Conservation (phyloP, 2,888 invertebrate species). For the Phortica okadai region DNA sequence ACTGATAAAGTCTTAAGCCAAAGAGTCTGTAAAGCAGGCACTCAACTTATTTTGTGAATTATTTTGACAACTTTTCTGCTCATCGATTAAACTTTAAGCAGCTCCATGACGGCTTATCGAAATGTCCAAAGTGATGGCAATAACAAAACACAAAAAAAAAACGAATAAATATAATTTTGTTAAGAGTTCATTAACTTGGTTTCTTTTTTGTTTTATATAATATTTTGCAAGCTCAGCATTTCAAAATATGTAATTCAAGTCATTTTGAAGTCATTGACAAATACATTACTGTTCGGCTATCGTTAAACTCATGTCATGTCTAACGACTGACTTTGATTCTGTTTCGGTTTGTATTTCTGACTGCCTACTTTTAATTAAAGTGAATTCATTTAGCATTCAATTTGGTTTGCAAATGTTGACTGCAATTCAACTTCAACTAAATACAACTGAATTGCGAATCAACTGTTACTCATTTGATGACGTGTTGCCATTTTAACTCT, state of each 20-base stretch:
- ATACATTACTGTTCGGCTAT: not conserved
- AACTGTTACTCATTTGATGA: not conserved
- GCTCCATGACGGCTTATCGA: constrained; percentile 64
- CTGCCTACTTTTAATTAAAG: constrained; percentile 42
- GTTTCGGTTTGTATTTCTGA: not conserved
- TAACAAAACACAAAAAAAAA: not conserved
- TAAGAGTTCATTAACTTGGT: constrained; percentile 20
- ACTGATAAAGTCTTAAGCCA: constrained; percentile 51
- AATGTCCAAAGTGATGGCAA: constrained; percentile 1
- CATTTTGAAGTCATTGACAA: not conserved
- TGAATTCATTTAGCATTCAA: no score
- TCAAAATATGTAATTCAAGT: no score
- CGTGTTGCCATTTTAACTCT: constrained; percentile 18
- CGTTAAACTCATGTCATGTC: not conserved
- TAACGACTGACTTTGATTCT: not conserved
- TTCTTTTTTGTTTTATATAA: not conserved
- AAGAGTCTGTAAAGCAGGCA: not conserved
- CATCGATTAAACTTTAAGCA: constrained; percentile 63
- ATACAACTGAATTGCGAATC: not conserved
- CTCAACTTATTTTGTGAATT: constrained; percentile 56
- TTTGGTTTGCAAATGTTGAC: constrained; percentile 55
- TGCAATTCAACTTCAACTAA: not conserved
- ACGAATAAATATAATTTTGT: not conserved
- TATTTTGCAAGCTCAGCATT: no score
- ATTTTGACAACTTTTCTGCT: constrained; percentile 68